Percentiles rank a stretch among this genome's conserved stretches.
phyloP scores from a whole-genome alignment of 2,797 vertebrate species.

The Eleutherodactylus coqui region DNA sequence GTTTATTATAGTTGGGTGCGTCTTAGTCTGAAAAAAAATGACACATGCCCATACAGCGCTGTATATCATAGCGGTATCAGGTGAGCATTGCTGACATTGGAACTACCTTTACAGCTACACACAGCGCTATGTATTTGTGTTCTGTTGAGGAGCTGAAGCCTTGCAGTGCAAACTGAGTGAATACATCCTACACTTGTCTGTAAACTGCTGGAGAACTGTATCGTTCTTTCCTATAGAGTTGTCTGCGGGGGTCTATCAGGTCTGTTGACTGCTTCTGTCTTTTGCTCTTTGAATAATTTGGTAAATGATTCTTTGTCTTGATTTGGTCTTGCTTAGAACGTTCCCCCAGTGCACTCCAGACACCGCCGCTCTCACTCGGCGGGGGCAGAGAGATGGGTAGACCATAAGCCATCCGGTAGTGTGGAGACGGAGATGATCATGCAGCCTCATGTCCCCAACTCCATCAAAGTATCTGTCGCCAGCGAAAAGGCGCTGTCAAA shows the following conservation, averaged over 20 bases:
- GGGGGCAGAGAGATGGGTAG: slow-evolving; percentile 92
- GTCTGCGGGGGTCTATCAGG: slow-evolving; percentile 51
- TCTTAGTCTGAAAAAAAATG: too few relatives aligned
- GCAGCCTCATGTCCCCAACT: slow-evolving; percentile 87
- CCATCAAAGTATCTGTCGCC: slow-evolving; percentile 88
- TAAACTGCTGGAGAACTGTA: too few relatives aligned
- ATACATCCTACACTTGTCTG: too few relatives aligned
- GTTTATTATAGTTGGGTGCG: too few relatives aligned
- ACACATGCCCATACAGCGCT: too few relatives aligned
- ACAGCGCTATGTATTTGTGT: too few relatives aligned
- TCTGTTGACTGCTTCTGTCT: slow-evolving; percentile 66
- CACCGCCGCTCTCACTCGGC: slow-evolving; percentile 90
- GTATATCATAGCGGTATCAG: too few relatives aligned
- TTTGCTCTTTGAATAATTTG: slow-evolving; percentile 45
- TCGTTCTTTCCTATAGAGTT: neutral
- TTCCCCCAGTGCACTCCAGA: slow-evolving; percentile 75
- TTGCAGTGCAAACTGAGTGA: too few relatives aligned
- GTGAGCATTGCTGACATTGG: too few relatives aligned
- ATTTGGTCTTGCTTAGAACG: slow-evolving; percentile 78
- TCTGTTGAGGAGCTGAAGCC: too few relatives aligned
- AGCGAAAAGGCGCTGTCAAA: slow-evolving; percentile 90
- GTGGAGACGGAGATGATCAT: slow-evolving; percentile 90
- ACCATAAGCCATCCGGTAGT: slow-evolving; percentile 88
- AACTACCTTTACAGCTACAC: too few relatives aligned
- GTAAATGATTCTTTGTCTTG: slow-evolving; percentile 67